Conservation (phyloP, 2,797 vertebrate genomes). For the Neosilurus mollespiculum region DNA sequence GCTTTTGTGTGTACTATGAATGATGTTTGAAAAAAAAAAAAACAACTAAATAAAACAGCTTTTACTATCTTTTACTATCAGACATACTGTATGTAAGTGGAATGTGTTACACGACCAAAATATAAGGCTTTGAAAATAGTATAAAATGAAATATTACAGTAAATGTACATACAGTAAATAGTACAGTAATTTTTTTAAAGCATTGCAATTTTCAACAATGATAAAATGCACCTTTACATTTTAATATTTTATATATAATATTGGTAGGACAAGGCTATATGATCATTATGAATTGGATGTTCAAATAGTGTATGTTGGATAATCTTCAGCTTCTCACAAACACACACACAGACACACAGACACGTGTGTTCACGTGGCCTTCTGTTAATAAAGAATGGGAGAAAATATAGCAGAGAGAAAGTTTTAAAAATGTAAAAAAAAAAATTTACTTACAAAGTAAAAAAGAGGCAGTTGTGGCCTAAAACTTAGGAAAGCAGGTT, state of each 20-base stretch:
- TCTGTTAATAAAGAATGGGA: not conserved
- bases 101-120: slow-evolving; percentile 2
- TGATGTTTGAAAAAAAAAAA: slow-evolving; percentile 1
- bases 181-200: not conserved
- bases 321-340: not conserved
- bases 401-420: not conserved
- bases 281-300: not conserved
- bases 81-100: not conserved
- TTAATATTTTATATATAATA: not conserved
- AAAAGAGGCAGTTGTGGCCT: too few species aligned
- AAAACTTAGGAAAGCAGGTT: too few species aligned
- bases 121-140: not conserved
- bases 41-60: slow-evolving; percentile 30
- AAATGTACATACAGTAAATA: not conserved
- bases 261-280: not conserved
- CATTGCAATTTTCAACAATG: not conserved
- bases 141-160: not conserved
- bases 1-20: not conserved
- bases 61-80: slow-evolving; percentile 1
- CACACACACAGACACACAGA: not conserved
- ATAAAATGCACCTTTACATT: not conserved
- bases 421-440: too few species aligned
- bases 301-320: not conserved
- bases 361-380: not conserved
- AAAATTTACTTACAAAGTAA: too few species aligned